Evolutionary conservation across 2,113 vertebrate genomes (phyloP).

Genomic region (Notothenia rossii): DNA sequence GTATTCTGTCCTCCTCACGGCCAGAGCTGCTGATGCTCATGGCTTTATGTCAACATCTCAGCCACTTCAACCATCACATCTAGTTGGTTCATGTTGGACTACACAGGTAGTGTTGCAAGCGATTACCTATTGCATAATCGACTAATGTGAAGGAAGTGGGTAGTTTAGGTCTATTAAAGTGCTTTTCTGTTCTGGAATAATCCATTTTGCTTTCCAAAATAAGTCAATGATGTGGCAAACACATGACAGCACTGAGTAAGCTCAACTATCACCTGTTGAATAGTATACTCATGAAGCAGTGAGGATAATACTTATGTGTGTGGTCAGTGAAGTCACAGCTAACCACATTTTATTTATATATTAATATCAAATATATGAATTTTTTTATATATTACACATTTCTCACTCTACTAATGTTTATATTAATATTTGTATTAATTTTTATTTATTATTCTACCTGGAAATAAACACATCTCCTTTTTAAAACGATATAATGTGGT

Average conservation of each 20-base stretch:
- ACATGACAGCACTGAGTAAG: neutral
- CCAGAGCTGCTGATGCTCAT: slow-evolving; percentile 52
- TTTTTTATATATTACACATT: no score
- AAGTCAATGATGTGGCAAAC: slow-evolving; percentile 40
- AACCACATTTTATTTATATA: no score
- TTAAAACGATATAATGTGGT: no score
- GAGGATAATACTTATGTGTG: no score
- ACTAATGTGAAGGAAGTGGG: slow-evolving; percentile 28
- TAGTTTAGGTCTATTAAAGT: neutral
- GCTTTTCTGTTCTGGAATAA: slow-evolving; percentile 28
- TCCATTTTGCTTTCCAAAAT: slow-evolving; percentile 21
- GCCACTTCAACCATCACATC: slow-evolving; percentile 39
- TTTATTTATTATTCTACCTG: no score
- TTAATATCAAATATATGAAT: no score
- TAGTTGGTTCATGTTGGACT: slow-evolving; percentile 16
- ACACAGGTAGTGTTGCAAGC: slow-evolving; percentile 7
- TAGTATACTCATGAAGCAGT: no score
- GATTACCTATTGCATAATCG: slow-evolving; percentile 20
- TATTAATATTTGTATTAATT: no score
- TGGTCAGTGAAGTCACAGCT: no score
- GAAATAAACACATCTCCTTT: no score
- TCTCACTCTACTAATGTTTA: no score
- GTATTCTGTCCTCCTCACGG: slow-evolving; percentile 74
- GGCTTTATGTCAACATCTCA: slow-evolving; percentile 67
- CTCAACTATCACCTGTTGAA: no score